Evolutionary conservation across 1,140 invertebrate species (phyloP).

Genomic region (Neuroterus valhalla): DNA sequence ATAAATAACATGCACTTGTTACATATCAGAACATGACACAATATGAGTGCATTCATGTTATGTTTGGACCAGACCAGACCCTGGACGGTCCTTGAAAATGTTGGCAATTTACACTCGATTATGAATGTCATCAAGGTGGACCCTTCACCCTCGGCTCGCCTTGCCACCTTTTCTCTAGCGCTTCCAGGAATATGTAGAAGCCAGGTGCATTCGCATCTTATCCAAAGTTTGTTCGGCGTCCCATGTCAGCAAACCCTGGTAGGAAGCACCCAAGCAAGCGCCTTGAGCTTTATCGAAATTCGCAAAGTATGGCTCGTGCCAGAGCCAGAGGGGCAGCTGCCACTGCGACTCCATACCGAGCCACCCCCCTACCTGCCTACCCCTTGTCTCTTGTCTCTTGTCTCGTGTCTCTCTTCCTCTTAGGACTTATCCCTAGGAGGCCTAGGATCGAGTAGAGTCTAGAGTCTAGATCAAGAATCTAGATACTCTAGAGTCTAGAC

Average conservation of each 20-base stretch:
- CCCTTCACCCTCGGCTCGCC: neutral
- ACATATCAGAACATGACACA: neutral
- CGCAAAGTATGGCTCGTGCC: constrained; percentile 25
- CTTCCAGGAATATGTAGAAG: constrained; percentile 23
- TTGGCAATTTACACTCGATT: constrained; percentile 22
- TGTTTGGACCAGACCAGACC: neutral
- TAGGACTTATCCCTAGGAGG: no score
- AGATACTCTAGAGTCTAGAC: no score
- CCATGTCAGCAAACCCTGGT: constrained; percentile 22
- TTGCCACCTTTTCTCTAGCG: constrained; percentile 27
- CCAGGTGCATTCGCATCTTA: constrained; percentile 29
- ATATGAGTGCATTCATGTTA: neutral
- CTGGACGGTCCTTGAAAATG: constrained; percentile 18
- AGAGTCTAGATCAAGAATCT: no score
- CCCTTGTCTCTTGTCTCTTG: neutral
- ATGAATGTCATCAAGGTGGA: constrained; percentile 28
- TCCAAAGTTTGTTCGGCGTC: constrained; percentile 30
- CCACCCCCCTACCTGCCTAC: neutral
- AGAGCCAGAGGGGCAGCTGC: constrained; percentile 44
- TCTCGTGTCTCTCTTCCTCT: neutral
- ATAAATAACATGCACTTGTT: no score
- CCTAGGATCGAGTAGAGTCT: no score
- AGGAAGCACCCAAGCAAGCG: neutral
- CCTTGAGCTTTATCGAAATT: constrained; percentile 28
- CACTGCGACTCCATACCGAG: constrained; percentile 40